Base-by-base conservation (phyloP, 2,113 vertebrate species). In the Lepisosteus oculatus region DNA sequence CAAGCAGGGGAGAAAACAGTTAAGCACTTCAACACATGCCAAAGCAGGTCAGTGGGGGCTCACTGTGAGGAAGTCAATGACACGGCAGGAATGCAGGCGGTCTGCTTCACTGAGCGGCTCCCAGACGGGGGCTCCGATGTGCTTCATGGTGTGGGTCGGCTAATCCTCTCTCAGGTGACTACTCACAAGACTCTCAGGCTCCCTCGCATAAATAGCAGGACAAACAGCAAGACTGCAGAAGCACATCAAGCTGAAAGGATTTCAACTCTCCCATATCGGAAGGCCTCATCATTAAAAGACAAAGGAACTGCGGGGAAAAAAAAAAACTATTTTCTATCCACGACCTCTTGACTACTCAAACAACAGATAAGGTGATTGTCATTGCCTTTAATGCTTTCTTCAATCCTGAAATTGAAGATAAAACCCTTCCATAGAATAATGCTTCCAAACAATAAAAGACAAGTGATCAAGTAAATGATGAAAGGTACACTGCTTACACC, bases 111-210 rank as follows among this genome's bases (percentile, higher is more conserved):
- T 13, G 1, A 3, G 76, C 11, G 11, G 54, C 6, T 54, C 29
- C 14, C 12, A 64, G 44, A 54, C 44, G 17, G 63, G 47, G 65
- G 54, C 71, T 65, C 15, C 56, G 54, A 64, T 44, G 62, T 12
- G 15, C 61, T 64, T 15, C 70, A n/a, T 42, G n/a, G 64, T 81
- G 76, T 78, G 74, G 69, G 74, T n/a, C 55, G 29, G 78, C 82
- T 92, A 92, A 95, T 93, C 92, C 86, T 62, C 78, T 56, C 51
- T 92, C 92, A 93, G 88, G 88, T 93, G 94, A 90, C 83, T 85
- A 75, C 87, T 94, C 90, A 92, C 87, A 92, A 93, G 92, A 83
- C 84, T 77, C 76, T 75, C 81, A 85, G 77, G 74, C 56, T 80
- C 80, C 71, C 68, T 74, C 67, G 83, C 74, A 14, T 75, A 85